These are phyloP conservation scores for Oscheius onirici DNA, from an alignment of 2,888 invertebrate species.

Conservation along the genomic window DNA sequence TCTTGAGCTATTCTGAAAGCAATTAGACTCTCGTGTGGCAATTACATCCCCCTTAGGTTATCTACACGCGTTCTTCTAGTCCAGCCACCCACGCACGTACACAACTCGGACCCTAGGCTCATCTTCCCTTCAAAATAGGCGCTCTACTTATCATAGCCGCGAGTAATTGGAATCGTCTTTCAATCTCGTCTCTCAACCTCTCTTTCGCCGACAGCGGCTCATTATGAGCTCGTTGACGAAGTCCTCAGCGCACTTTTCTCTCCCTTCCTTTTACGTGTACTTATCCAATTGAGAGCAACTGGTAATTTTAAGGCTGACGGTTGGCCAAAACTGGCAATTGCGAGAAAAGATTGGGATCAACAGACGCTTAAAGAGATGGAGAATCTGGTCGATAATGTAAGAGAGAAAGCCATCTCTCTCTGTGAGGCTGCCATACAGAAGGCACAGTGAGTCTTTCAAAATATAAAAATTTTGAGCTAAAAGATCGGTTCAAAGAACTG, in stretches of 20 bases:
- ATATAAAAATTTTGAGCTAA: too few relatives aligned
- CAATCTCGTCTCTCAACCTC: conserved; percentile 5
- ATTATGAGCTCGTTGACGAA: conserved; percentile 12
- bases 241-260: not conserved
- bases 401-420: conserved; percentile 1
- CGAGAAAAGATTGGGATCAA: conserved; percentile 3
- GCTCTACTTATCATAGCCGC: not conserved
- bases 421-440: conserved; percentile 21
- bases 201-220: not conserved
- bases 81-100: not conserved
- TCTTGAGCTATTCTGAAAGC: too few relatives aligned
- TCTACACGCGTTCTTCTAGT: not conserved
- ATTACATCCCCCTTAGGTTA: not conserved
- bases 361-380: conserved; percentile 4
- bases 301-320: conserved; percentile 21
- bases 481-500: too few relatives aligned
- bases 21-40: too few relatives aligned
- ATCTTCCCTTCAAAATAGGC: not conserved
- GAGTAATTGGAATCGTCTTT: conserved; percentile 15
- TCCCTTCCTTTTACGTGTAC: not conserved
- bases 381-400: not conserved
- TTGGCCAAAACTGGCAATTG: conserved; percentile 25
- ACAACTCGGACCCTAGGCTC: not conserved
- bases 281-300: not conserved
- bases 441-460: conserved; percentile 8